Percentiles rank a stretch among this genome's conserved stretches.
These are phyloP conservation scores for Myrmecobius fasciatus DNA, from an alignment of 2,113 vertebrate species.

Conservation along the genomic window DNA sequence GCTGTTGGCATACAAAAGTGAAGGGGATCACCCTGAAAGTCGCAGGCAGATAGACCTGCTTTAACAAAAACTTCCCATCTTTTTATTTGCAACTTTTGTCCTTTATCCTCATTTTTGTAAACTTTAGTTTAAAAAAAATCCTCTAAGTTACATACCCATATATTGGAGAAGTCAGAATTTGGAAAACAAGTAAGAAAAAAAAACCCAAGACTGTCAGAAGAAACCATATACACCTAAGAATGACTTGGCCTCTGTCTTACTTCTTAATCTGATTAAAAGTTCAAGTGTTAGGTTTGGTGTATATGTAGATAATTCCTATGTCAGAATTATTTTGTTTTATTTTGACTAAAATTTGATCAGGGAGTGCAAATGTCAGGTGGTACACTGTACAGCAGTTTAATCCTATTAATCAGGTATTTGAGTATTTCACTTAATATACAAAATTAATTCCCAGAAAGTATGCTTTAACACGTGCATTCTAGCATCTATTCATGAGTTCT, in stretches of 20 bases:
- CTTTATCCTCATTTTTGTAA: conserved; percentile 78
- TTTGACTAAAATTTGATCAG: conserved; percentile 64
- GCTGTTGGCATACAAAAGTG: conserved; percentile 69
- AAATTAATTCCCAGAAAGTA: conserved; percentile 77
- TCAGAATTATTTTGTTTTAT: conserved; percentile 57
- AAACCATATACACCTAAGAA: conserved; percentile 46
- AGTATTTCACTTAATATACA: conserved; percentile 70
- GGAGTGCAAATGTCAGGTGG: conserved; percentile 72
- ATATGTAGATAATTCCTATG: conserved; percentile 40
- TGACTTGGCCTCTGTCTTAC: conserved; percentile 8
- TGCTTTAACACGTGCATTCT: conserved; percentile 73
- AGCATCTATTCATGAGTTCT: conserved; percentile 72
- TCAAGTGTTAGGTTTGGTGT: neutral
- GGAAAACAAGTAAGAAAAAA: conserved; percentile 41
- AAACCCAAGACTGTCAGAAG: conserved; percentile 61
- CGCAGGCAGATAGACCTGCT: conserved; percentile 77
- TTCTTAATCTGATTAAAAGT: neutral
- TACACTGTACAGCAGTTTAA: conserved; percentile 67
- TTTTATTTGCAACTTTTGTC: conserved; percentile 71
- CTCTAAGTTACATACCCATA: conserved; percentile 76
- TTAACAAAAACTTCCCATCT: conserved; percentile 76
- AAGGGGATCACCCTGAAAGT: conserved; percentile 70
- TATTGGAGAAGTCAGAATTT: conserved; percentile 66
- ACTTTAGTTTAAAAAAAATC: conserved; percentile 72
- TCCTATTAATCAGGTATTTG: conserved; percentile 74